Conservation (phyloP, 2,888 invertebrate species). For the Phanerotoma sp. region DNA sequence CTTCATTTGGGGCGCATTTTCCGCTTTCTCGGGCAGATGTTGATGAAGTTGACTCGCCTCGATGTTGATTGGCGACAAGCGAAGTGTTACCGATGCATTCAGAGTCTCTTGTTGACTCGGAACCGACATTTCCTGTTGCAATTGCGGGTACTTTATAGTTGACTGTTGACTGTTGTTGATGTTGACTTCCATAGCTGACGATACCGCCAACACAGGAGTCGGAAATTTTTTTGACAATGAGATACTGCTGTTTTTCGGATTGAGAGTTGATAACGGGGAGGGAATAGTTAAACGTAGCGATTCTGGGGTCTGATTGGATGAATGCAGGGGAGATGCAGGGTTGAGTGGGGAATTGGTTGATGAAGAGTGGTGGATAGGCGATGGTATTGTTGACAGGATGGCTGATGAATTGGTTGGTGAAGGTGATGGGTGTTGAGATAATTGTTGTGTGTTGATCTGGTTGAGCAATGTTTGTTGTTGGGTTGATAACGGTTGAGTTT, state of each 20-base stretch:
- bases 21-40: too few species aligned
- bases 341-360: conserved; percentile 13
- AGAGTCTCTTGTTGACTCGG: too few species aligned
- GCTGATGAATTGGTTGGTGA: conserved; percentile 21
- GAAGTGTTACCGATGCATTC: too few species aligned
- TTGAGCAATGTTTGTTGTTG: conserved; percentile 26
- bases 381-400: conserved; percentile 38
- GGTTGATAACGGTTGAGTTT: conserved; percentile 38
- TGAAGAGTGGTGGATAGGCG: conserved; percentile 35
- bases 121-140: background rate
- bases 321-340: conserved; percentile 14
- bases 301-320: conserved; percentile 35
- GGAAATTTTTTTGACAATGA: conserved; percentile 47
- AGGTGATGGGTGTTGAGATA: conserved; percentile 22
- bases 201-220: conserved; percentile 12
- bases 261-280: conserved; percentile 34
- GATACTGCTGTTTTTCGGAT: conserved; percentile 42
- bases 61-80: too few species aligned
- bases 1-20: too few species aligned
- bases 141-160: conserved; percentile 5
- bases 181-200: conserved; percentile 11
- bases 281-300: conserved; percentile 40
- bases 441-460: conserved; percentile 20
- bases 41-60: conserved; percentile 4
- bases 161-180: background rate